phyloP scores from a whole-genome alignment of 2,797 vertebrate species.

The Anisognathus igniventris region DNA sequence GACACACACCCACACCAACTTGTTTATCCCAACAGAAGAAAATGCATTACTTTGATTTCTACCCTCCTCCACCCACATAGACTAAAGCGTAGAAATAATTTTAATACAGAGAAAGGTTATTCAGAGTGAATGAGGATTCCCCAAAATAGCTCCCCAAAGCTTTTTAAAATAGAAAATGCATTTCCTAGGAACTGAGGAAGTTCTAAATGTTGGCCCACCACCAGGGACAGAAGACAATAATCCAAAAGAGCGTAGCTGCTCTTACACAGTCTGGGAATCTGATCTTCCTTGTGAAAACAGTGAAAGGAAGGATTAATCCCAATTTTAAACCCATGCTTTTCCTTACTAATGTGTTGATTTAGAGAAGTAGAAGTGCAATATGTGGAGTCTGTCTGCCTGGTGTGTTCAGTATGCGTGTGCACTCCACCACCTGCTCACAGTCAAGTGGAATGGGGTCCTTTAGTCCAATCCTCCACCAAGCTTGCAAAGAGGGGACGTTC shows the following conservation, averaged over 20 bases:
- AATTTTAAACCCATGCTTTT: not conserved
- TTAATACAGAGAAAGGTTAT: slow-evolving; percentile 15
- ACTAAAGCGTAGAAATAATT: not conserved
- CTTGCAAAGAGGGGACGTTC: not conserved
- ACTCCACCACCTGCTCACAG: not conserved
- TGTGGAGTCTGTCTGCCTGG: not conserved
- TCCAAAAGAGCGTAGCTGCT: not conserved
- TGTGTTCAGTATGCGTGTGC: rapidly evolving
- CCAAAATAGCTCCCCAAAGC: not conserved
- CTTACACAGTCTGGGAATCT: not conserved
- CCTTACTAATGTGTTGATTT: not conserved
- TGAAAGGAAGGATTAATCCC: not conserved
- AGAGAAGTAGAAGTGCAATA: not conserved
- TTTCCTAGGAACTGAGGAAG: not conserved
- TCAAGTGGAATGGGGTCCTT: not conserved
- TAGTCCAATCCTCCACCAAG: not conserved
- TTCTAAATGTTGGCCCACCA: not conserved
- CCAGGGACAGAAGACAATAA: not conserved
- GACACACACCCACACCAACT: not conserved
- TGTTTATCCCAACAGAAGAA: slow-evolving; percentile 43
- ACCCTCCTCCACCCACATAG: not conserved
- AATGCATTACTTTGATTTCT: slow-evolving; percentile 24
- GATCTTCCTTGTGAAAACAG: not conserved
- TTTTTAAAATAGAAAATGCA: not conserved
- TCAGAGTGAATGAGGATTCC: not conserved